phyloP scores from a whole-genome alignment of 1,140 invertebrate species.

The Plutomurus gul region DNA sequence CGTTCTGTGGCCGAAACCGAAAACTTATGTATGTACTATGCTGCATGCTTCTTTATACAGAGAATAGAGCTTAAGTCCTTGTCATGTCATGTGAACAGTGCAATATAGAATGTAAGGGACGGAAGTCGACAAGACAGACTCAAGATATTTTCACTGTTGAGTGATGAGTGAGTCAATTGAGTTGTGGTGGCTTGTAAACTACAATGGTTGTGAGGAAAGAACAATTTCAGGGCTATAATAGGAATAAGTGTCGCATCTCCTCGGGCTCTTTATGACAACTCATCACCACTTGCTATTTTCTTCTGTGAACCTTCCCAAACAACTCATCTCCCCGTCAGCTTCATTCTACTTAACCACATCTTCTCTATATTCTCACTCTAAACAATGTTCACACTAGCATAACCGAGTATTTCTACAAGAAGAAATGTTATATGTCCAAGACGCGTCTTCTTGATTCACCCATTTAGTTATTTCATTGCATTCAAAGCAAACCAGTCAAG shows the following conservation, averaged over 20 bases:
- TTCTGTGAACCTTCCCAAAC: not conserved
- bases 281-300: constrained; percentile 31
- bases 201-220: constrained; percentile 29
- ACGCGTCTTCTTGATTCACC: too few relatives aligned
- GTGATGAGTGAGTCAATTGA: constrained; percentile 30
- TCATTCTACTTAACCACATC: not conserved
- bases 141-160: not conserved
- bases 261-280: constrained; percentile 41
- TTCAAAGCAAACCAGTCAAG: too few relatives aligned
- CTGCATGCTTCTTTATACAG: too few relatives aligned
- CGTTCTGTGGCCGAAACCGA: too few relatives aligned
- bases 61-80: too few relatives aligned
- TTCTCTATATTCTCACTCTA: not conserved
- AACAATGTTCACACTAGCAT: not conserved
- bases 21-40: too few relatives aligned
- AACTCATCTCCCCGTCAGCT: constrained; percentile 1
- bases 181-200: constrained; percentile 33
- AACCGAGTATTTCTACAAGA: not conserved
- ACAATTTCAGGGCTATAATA: constrained; percentile 33
- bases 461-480: too few relatives aligned
- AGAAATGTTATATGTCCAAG: not conserved
- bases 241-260: constrained; percentile 37
- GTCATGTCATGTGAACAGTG: too few relatives aligned
- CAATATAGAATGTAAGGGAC: not conserved
- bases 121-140: not conserved